phyloP scores from a whole-genome alignment of 2,113 vertebrate genomes.

The Willisornis vidua region DNA sequence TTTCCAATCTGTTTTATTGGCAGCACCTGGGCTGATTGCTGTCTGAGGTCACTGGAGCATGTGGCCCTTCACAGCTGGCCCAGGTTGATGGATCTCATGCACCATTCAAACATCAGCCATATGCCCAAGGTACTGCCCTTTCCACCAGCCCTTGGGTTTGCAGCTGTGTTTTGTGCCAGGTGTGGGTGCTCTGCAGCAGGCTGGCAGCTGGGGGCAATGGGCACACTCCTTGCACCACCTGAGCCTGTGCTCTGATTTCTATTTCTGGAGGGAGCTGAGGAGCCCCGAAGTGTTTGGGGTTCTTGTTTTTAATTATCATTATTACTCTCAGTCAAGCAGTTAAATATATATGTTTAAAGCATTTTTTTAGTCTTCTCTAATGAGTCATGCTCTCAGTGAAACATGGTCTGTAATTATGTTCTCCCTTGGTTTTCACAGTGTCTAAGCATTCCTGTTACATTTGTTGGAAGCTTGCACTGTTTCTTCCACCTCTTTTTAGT shows the following conservation, averaged over 20 bases:
- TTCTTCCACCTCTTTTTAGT: not conserved
- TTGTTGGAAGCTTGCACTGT: conserved; percentile 3
- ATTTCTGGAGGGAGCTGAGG: not conserved
- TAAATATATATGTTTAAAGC: not conserved
- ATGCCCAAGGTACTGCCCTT: not conserved
- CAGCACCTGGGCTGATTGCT: not conserved
- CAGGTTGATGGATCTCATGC: not conserved
- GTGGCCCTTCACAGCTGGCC: not conserved
- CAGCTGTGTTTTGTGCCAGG: not conserved
- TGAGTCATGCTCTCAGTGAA: conserved; percentile 25
- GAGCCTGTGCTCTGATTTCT: not conserved
- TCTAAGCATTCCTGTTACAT: conserved; percentile 21
- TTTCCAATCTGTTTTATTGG: not conserved
- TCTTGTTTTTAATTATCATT: not conserved
- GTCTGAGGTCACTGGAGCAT: not conserved
- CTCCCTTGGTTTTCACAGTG: not conserved
- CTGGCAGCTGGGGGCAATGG: not conserved
- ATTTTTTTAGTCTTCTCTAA: not conserved
- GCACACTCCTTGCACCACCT: too few species aligned
- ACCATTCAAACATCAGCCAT: not conserved
- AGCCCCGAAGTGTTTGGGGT: not conserved
- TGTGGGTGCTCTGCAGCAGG: not conserved
- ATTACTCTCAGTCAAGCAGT: not conserved
- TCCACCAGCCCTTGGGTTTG: not conserved
- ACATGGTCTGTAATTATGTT: conserved; percentile 29